Percentiles rank a stretch among this genome's conserved stretches.
Evolutionary conservation across 2,888 invertebrate species (phyloP).

Genomic region (Eupithecia inturbata): DNA sequence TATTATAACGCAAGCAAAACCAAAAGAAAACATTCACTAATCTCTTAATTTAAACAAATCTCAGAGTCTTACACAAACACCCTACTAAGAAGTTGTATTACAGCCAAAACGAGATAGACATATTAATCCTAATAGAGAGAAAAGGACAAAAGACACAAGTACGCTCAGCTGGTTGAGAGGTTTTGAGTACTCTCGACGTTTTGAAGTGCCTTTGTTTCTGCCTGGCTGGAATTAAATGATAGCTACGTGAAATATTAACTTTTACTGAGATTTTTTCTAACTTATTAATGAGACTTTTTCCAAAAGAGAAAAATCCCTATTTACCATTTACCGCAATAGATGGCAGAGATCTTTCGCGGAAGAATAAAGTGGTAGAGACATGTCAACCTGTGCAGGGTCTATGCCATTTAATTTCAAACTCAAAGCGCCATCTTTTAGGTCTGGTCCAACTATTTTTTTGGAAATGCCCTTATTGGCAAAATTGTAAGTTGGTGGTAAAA

Average conservation of each 20-base stretch:
- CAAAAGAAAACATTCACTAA: background rate
- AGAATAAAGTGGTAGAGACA: too few relatives aligned
- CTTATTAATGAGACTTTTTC: too few relatives aligned
- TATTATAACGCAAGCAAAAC: background rate
- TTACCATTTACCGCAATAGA: too few relatives aligned
- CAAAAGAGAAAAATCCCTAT: too few relatives aligned
- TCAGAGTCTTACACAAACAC: background rate
- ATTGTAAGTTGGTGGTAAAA: background rate
- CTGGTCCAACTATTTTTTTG: too few relatives aligned
- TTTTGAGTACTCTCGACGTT: conserved; percentile 27
- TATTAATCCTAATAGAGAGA: conserved; percentile 13
- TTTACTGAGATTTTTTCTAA: background rate
- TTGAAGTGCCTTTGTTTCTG: conserved; percentile 40
- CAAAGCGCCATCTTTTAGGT: too few relatives aligned
- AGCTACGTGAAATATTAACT: background rate
- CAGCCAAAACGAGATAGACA: conserved; percentile 18
- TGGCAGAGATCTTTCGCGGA: too few relatives aligned
- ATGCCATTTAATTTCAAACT: too few relatives aligned
- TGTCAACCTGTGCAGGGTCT: too few relatives aligned
- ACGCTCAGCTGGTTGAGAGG: conserved; percentile 22
- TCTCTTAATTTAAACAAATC: conserved; percentile 3
- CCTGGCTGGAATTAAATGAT: conserved; percentile 30
- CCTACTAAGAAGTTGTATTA: conserved; percentile 1
- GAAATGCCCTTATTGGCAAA: too few relatives aligned
- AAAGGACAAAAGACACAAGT: conserved; percentile 31